Base-by-base conservation (phyloP, 2,888 invertebrate species). In the Digitonthophagus gazella region DNA sequence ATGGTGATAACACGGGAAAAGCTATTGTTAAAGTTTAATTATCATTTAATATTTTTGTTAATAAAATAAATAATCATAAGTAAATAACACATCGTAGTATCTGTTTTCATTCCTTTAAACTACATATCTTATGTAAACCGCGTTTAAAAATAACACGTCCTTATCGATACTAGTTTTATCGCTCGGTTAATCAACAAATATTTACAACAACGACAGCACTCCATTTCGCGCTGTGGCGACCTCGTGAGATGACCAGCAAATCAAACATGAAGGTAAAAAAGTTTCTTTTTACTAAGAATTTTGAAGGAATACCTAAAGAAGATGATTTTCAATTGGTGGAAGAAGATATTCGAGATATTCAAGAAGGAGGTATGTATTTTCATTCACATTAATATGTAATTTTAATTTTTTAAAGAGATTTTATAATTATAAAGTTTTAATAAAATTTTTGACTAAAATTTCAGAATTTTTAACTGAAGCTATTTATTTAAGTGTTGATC, bases 1-100 rank as follows among this genome's bases (percentile, higher is more conserved):
- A 79, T 69, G 92, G 92, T 18, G 86, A 88, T 76, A 92, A 91
- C 80, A 84, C 84, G 19, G 92, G 92, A 65, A 92, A 92, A 84
- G 90, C 90, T 28, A 80, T 92, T 71, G 88, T 92, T 6, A 87
- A 88, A 83, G 84, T 84, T 2, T 75, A 72, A 69, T 15, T n/a
- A n/a, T n/a, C n/a, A n/a, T n/a, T n/a, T n/a, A n/a, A n/a, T n/a
- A n/a, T n/a, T n/a, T n/a, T n/a, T n/a, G n/a, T n/a, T n/a, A n/a
- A n/a, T n/a, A n/a, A n/a, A n/a, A n/a, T n/a, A n/a, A n/a, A n/a
- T n/a, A n/a, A n/a, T n/a, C n/a, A n/a, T n/a, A n/a, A n/a, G n/a
- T n/a, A n/a, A n/a, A n/a, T n/a, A n/a, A n/a, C n/a, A n/a, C n/a
- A n/a, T n/a, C n/a, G n/a, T 11, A 44, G 11, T 44, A 6, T 44